phyloP scores from a whole-genome alignment of 2,113 vertebrate species.

The Dendrocopos noguchii region DNA sequence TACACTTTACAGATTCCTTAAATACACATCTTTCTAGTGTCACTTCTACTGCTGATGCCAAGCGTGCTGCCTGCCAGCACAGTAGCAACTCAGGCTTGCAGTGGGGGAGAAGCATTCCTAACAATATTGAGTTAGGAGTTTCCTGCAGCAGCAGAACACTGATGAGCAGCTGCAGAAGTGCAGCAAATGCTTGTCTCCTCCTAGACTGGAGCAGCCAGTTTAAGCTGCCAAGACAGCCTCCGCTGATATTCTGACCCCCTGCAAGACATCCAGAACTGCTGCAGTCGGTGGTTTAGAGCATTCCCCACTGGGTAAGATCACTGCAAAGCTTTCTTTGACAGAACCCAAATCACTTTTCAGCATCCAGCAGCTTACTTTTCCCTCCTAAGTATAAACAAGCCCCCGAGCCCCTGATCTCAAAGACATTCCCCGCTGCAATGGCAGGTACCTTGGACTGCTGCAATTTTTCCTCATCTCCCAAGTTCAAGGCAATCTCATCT shows the following conservation, averaged over 20 bases:
- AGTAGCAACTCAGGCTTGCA: neutral
- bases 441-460: neutral
- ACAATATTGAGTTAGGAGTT: constrained; percentile 6
- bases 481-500: neutral
- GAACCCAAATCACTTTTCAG: neutral
- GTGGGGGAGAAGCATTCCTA: neutral
- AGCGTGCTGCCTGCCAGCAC: constrained; percentile 12
- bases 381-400: neutral
- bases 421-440: neutral
- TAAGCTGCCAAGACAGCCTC: neutral
- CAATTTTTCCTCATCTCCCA: neutral
- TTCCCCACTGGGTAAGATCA: neutral
- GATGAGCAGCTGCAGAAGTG: neutral
- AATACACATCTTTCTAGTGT: neutral
- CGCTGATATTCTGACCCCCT: neutral
- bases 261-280: neutral
- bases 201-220: neutral
- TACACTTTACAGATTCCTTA: neutral
- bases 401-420: neutral
- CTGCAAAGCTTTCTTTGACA: neutral
- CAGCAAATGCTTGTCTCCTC: neutral
- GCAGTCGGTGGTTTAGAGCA: neutral
- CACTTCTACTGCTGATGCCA: constrained; percentile 1
- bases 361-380: neutral
- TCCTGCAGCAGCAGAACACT: neutral